Base-by-base conservation (phyloP, 2,888 invertebrate genomes). In the Alcis repandata region DNA sequence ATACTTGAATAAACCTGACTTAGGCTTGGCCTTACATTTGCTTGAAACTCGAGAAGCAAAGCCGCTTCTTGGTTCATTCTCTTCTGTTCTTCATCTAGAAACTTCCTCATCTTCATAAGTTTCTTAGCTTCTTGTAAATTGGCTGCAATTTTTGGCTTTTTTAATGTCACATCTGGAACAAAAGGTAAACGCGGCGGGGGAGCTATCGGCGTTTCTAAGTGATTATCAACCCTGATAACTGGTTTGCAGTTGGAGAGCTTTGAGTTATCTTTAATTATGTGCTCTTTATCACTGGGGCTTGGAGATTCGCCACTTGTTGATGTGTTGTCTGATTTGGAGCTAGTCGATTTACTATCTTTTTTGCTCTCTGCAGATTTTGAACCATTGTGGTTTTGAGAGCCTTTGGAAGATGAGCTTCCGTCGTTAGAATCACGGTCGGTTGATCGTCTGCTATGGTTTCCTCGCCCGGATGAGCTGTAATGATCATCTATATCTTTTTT, bases 401-500 rank as follows among this genome's bases (percentile, higher is more conserved):
- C 90, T 84, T 93, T 93, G 0, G 89, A 91, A 0, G 92, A 93
- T 1, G 94, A 93, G 61, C 94, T 94, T 11, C 96, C 97, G 81
- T 97, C 97, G 74, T 96, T 97, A 0, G 97, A 97, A 87, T 97
- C 97, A 68, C 96, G 93, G 74, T 96, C 97, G 0, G 96, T 96
- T 0, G 97, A 97, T 53, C 97, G 93, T 8, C 97, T 94, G 71
- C 94, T 94, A 58, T 95, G 94, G 45, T 94, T 94, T 11, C 94
- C 94, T 78, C 96, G 95, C 0, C 94, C 94, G 40, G 95, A 95
- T 6, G 95, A 90, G 74, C 95, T 95, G 63, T 95, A 95, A 80
- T 97, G 97, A 84, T 97, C 97, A 79, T 97, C 97, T 61, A 92
- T 93, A 2, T 93, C 88, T 78, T 95, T 95, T 76, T 94, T 94